These are phyloP conservation scores for Drosophila birchii DNA, from an alignment of 2,888 invertebrate genomes.

Conservation along the genomic window DNA sequence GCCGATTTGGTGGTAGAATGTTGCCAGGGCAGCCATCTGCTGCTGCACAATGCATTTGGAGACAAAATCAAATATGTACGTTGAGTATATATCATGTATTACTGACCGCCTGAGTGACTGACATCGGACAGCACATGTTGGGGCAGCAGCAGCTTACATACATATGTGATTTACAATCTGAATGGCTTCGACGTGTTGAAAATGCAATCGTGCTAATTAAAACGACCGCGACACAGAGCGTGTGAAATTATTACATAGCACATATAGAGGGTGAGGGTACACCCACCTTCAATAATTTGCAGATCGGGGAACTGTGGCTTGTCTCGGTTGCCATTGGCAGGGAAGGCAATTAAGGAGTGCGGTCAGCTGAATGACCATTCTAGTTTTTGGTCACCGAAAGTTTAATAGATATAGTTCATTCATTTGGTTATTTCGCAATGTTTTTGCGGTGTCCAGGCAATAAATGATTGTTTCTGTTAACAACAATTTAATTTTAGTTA, in stretches of 20 bases:
- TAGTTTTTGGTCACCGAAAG: slow-evolving; percentile 8
- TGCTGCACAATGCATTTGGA: slow-evolving; percentile 27
- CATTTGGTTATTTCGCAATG: slow-evolving; percentile 2
- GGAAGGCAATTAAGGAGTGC: slow-evolving; percentile 20
- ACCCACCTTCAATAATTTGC: not conserved
- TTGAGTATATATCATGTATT: slow-evolving; percentile 25
- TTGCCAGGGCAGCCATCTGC: slow-evolving; percentile 16
- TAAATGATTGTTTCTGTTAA: not conserved
- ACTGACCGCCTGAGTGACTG: slow-evolving; percentile 20
- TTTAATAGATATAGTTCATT: slow-evolving; percentile 5
- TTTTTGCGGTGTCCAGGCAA: slow-evolving; percentile 5
- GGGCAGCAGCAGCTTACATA: slow-evolving; percentile 54
- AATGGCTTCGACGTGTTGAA: slow-evolving; percentile 72
- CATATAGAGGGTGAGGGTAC: slow-evolving; percentile 12
- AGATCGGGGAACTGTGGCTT: slow-evolving; percentile 9
- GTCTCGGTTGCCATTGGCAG: not conserved
- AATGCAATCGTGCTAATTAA: slow-evolving; percentile 78
- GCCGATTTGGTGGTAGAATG: slow-evolving; percentile 18
- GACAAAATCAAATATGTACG: slow-evolving; percentile 29
- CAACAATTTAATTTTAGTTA: not conserved
- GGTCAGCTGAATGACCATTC: slow-evolving; percentile 16
- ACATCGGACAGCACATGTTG: slow-evolving; percentile 46
- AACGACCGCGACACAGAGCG: slow-evolving; percentile 72
- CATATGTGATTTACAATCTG: slow-evolving; percentile 68
- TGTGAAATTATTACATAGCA: slow-evolving; percentile 69